A percentile compares a stretch with the other conserved stretches of the same genome.
These are phyloP conservation scores for Aphidoletes aphidimyza DNA, from an alignment of 2,888 invertebrate genomes.

Conservation along the genomic window DNA sequence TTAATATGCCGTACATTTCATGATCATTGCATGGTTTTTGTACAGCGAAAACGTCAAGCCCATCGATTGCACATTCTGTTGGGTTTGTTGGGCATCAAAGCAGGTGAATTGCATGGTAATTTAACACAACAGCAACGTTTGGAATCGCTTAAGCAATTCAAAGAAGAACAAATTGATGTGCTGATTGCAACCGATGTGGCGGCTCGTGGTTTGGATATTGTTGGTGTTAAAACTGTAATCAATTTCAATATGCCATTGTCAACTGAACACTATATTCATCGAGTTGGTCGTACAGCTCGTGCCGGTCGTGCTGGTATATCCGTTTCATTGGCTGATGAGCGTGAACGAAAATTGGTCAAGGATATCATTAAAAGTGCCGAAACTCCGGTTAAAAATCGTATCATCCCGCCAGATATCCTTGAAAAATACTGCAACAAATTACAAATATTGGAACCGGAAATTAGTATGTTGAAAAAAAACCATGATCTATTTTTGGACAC, in stretches of 20 bases:
- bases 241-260: slow-evolving; percentile 97
- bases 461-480: slow-evolving; percentile 67
- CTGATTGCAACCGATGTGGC: slow-evolving; percentile 95
- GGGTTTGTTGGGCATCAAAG: slow-evolving; percentile 88
- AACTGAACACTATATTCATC: slow-evolving; percentile 95
- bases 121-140: slow-evolving; percentile 94
- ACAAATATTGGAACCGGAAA: slow-evolving; percentile 79
- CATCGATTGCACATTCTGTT: slow-evolving; percentile 92
- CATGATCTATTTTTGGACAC: too few relatives aligned
- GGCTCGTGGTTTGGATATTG: slow-evolving; percentile 91
- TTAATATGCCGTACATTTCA: slow-evolving; percentile 89
- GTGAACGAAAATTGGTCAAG: slow-evolving; percentile 90
- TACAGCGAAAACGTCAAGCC: slow-evolving; percentile 95
- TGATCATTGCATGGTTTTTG: slow-evolving; percentile 93
- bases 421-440: slow-evolving; percentile 85
- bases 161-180: slow-evolving; percentile 84
- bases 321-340: slow-evolving; percentile 94
- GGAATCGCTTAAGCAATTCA: slow-evolving; percentile 88
- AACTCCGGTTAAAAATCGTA: slow-evolving; percentile 85
- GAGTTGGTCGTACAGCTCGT: slow-evolving; percentile 93
- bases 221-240: slow-evolving; percentile 96
- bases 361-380: slow-evolving; percentile 88
- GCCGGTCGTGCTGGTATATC: slow-evolving; percentile 94
- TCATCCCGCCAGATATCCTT: slow-evolving; percentile 89
- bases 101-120: slow-evolving; percentile 92